Base-by-base conservation (phyloP, 1,140 invertebrate species). In the Meloidogyne chitwoodi region DNA sequence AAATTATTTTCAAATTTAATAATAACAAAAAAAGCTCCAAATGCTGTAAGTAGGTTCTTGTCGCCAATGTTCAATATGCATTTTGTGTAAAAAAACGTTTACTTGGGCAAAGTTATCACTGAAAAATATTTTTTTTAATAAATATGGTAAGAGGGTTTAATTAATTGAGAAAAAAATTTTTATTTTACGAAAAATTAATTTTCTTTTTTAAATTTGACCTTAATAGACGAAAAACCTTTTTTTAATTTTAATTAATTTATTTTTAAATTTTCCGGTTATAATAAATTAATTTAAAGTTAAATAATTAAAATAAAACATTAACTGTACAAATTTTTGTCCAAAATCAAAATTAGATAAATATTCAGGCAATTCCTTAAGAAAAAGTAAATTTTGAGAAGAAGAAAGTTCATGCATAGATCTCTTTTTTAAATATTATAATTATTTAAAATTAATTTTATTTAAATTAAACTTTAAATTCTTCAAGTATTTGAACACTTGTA, bases 61-160 rank as follows among this genome's bases (percentile, higher is more conserved):
- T 19, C 68, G 56, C 85, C 85, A 86, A 67, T 78, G 68, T 76
- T 86, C 85, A 27, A 87, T 68, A 66, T 87, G 81, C 84, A 86
- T 87, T 77, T 87, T 83, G 63, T 87, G 85, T 19, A 86, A 66
- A 66, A 85, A 87, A 11, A 86, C 79, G 48, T 86, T 86, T 8
- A 87, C 83, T 78, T 85, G 83, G 11, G 85, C 85, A 68, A 86
- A 86, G 65, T 86, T 86, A 56, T 86, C 85, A 61, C 84, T 85
- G 5, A 73, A 85, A 56, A 16, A 19, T 22, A 16, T 65, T 19
- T 68, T 65, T 16, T 11, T n/a, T 48, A 64, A 34, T 27, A 14
- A 8, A 29, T n/a, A n/a, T n/a, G n/a, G n/a, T n/a, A n/a, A n/a
- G n/a, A n/a, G n/a, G n/a, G n/a, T n/a, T n/a, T n/a, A n/a, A n/a